These are phyloP conservation scores for Drosophila fuyamai DNA, from an alignment of 1,140 invertebrate species.

Conservation along the genomic window DNA sequence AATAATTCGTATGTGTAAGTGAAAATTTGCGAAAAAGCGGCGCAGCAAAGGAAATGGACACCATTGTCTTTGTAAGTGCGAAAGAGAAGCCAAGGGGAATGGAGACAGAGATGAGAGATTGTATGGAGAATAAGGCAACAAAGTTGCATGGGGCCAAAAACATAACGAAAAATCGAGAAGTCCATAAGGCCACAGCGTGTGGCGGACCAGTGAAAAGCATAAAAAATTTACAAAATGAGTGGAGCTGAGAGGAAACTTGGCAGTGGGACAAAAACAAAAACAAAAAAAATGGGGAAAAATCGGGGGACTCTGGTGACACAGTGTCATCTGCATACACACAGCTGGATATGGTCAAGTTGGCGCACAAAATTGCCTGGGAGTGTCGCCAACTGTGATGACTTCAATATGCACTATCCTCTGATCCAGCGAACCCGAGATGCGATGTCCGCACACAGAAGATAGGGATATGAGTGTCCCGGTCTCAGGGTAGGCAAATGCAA, in stretches of 20 bases:
- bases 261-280: conserved; percentile 4
- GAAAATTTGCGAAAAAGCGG: conserved; percentile 52
- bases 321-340: conserved; percentile 71
- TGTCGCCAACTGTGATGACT: conserved; percentile 53
- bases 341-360: conserved; percentile 77
- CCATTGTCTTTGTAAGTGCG: conserved; percentile 50
- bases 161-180: conserved; percentile 43
- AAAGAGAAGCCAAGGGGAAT: conserved; percentile 1
- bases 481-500: conserved; percentile 12
- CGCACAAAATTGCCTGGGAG: conserved; percentile 56
- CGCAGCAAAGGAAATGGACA: conserved; percentile 54
- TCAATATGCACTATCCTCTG: conserved; percentile 42
- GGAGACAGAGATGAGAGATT: conserved; percentile 3
- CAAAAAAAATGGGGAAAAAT: not conserved
- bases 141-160: conserved; percentile 15
- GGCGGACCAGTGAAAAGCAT: conserved; percentile 14
- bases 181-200: conserved; percentile 61
- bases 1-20: conserved; percentile 57
- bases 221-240: conserved; percentile 20
- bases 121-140: conserved; percentile 11
- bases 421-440: conserved; percentile 5
- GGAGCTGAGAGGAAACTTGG: conserved; percentile 23
- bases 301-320: conserved; percentile 45
- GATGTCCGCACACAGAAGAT: not conserved
- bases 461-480: not conserved